These are phyloP conservation scores for Gavia stellata DNA, from an alignment of 2,113 vertebrate genomes.

Conservation along the genomic window DNA sequence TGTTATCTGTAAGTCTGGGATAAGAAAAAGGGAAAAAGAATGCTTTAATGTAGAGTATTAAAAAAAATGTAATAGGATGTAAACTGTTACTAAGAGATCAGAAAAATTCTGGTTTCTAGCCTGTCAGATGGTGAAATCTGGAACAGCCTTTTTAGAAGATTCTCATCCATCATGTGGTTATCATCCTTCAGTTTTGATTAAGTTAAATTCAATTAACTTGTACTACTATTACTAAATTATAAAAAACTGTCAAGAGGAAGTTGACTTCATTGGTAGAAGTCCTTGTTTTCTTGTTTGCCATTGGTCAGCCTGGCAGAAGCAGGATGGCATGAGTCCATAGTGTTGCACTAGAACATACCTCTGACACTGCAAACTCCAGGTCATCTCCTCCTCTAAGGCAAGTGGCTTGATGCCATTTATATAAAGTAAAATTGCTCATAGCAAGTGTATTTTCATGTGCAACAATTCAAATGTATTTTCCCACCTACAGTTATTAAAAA, in stretches of 20 bases:
- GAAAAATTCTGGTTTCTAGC: neutral
- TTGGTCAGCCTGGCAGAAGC: neutral
- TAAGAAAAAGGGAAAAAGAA: neutral
- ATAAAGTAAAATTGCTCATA: neutral
- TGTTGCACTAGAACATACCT: neutral
- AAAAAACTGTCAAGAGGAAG: neutral
- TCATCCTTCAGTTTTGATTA: neutral
- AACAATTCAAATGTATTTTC: neutral
- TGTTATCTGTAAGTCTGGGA: fast-evolving
- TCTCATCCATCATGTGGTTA: neutral
- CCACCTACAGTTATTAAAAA: neutral
- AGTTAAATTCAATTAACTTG: neutral
- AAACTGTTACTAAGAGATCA: neutral
- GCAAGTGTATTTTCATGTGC: neutral
- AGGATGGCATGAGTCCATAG: neutral
- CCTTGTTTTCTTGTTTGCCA: neutral
- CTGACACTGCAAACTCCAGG: neutral
- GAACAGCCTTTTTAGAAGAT: neutral
- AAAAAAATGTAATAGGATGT: neutral
- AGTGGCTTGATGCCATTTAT: neutral
- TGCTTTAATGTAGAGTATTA: neutral
- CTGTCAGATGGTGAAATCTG: neutral
- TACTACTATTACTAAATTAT: neutral
- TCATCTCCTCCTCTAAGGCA: neutral
- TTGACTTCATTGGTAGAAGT: neutral